phyloP scores from a whole-genome alignment of 1,140 invertebrate genomes.

The Anastrepha ludens region DNA sequence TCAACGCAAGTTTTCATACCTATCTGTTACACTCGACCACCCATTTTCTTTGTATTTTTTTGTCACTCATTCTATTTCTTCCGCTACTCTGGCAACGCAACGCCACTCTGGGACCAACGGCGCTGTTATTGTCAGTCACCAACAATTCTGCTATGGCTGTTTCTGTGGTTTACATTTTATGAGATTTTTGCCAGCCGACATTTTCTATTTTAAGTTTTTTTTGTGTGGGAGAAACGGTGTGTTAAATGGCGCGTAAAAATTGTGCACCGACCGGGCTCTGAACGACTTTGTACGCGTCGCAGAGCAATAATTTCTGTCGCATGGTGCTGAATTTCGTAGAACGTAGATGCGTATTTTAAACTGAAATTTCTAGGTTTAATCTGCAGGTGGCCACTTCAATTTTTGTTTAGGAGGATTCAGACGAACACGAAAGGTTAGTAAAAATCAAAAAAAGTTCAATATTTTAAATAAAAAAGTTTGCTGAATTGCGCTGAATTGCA shows the following conservation, averaged over 20 bases:
- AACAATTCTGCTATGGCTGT: background rate
- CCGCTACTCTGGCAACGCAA: background rate
- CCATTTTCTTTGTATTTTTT: background rate
- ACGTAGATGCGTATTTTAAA: too few relatives aligned
- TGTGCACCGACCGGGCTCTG: conserved; percentile 9
- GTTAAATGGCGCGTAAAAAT: conserved; percentile 43
- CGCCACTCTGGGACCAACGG: background rate
- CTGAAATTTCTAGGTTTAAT: too few relatives aligned
- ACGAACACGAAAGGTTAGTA: too few relatives aligned
- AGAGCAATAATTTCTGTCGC: conserved; percentile 30
- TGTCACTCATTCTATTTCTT: too few relatives aligned
- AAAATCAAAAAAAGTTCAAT: too few relatives aligned
- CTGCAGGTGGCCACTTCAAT: too few relatives aligned
- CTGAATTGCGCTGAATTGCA: conserved; percentile 13
- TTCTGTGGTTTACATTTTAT: background rate
- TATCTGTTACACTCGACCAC: background rate
- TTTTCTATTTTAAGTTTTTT: too few relatives aligned
- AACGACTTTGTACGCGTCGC: conserved; percentile 31
- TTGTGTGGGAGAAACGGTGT: background rate
- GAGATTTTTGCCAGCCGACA: background rate
- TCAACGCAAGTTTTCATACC: background rate
- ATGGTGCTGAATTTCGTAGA: too few relatives aligned
- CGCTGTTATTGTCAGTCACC: conserved; percentile 18
- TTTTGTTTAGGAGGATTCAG: too few relatives aligned
- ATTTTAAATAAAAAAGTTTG: background rate